Evolutionary conservation across 1,140 invertebrate genomes (phyloP), one percentile per base, ranked within the genome.

Genomic region (honey bee (Apis mellifera)): DNA sequence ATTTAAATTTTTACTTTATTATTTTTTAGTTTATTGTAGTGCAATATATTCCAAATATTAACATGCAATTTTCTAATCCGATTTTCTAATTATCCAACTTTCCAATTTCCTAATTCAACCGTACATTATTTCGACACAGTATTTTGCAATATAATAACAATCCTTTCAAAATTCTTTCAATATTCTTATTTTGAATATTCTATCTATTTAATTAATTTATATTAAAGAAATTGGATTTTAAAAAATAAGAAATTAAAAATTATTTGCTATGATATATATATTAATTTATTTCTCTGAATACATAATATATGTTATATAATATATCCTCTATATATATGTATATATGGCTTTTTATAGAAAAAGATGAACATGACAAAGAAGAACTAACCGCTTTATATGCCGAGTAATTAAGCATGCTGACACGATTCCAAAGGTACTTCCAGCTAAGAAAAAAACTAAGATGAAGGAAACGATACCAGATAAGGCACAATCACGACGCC

Each of bases 381-480:
- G 32, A 26, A 2, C 42, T 42, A 42, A 74, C n/a, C 11, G 50
- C 76, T 78, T 78, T 78, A 69, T 78, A 59, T 54, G 15, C 21
- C 32, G 21, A 42, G 55, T 75, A 82, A 82, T 82, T 82, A 82
- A 82, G 42, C 42, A 57, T 55, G 52, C 52, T 77, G 73, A 60
- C 80, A 76, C 74, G 57, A 55, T 82, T 77, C 48, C 65, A 57
- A 50, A 21, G 57, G 55, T 70, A 77, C 52, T 32, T 59, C 55
- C 65, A 68, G 21, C 50, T 66, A 68, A 21, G 62, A 69, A 77
- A 69, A 76, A 69, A 60, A 69, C 71, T 32, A 4, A 52, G 62
- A 59, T 9, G 52, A 62, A 84, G 50, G 52, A 75, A 80, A 80
- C 59, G 26, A 64, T 42, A 57, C 75, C 57, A 23, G 81, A 78